Base-by-base conservation (phyloP, 2,888 invertebrate species). In the Xanthorhoe designata region DNA sequence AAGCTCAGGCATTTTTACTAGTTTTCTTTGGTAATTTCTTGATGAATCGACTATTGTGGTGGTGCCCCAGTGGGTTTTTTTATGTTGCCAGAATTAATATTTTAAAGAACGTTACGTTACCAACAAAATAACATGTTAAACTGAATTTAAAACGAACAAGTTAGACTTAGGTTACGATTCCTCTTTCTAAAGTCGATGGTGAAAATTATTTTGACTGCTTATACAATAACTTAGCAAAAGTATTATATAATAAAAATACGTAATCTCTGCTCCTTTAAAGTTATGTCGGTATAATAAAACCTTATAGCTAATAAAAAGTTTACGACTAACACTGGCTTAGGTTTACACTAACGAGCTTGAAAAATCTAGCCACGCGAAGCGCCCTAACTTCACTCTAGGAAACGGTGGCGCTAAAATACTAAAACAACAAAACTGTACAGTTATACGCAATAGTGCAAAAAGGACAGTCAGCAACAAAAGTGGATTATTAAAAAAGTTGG, bases 321-420 rank as follows among this genome's bases (percentile, higher is more conserved):
- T 42, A 42, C 38, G 38, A 13, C 38, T 2, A 42, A 13, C 38
- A 42, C 32, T 32, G 8, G 38, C 38, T 42, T 10, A 10, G 13
- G 38, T 42, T 42, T 24, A 42, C 38, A 42, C 38, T 42, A 42
- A 42, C 13, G 38, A 42, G 38, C 38, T 42, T 42, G 38, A 42
- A 42, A 42, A 42, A 42, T 42, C 4, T 42, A 42, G 38, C 32
- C 32, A 32, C 13, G 38, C 38, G 38, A 42, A 1, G 38, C 38
- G 3, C 35, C 35, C 17, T 17, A 35, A 9, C 35, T 54, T 13
- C 10, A 3, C 4, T 13, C 38, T 9, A 10, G 10, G 38, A 42
- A 13, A 42, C 38, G 38, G 13, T 42, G 3, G 38, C 35, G 10
- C 38, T 42, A 10, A 42, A 42, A 42, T 42, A 42, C 4, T 32